These are phyloP conservation scores for Agrotis puta DNA, from an alignment of 2,888 invertebrate species.

Conservation along the genomic window DNA sequence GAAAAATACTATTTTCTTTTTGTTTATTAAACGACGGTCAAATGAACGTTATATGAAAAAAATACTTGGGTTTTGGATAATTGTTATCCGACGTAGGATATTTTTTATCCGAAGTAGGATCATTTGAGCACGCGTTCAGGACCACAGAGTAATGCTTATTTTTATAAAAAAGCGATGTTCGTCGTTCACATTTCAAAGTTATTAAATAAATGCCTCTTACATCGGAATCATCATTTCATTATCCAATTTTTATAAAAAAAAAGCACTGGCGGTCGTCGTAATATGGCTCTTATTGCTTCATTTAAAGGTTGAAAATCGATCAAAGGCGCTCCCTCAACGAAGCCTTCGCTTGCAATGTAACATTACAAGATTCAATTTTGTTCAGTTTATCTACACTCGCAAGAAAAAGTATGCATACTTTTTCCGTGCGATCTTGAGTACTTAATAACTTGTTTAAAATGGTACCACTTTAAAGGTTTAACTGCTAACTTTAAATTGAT, in stretches of 20 bases:
- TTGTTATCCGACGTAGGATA: neutral
- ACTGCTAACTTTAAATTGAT: too few species aligned
- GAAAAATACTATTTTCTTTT: too few species aligned
- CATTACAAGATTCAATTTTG: too few species aligned
- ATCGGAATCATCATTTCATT: slow-evolving; percentile 38
- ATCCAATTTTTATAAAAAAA: slow-evolving; percentile 5
- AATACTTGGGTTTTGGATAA: neutral
- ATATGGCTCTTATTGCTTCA: neutral
- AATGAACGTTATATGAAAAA: too few species aligned
- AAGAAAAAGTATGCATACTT: too few species aligned
- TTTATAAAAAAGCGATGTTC: slow-evolving; percentile 3
- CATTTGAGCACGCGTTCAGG: neutral
- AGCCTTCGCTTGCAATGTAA: too few species aligned
- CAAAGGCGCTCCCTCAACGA: neutral
- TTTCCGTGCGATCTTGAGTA: too few species aligned
- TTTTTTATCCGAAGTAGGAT: neutral
- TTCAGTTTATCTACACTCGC: too few species aligned
- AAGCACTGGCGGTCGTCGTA: slow-evolving; percentile 13
- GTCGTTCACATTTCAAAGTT: neutral
- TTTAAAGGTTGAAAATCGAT: slow-evolving; percentile 10
- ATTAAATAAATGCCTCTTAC: slow-evolving; percentile 48
- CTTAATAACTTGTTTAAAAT: too few species aligned
- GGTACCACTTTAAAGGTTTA: too few species aligned
- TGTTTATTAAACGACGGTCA: too few species aligned
- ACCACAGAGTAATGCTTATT: neutral